Base-by-base conservation (phyloP, 2,797 vertebrate species). In the Ctenochaetus hawaiiensis region DNA sequence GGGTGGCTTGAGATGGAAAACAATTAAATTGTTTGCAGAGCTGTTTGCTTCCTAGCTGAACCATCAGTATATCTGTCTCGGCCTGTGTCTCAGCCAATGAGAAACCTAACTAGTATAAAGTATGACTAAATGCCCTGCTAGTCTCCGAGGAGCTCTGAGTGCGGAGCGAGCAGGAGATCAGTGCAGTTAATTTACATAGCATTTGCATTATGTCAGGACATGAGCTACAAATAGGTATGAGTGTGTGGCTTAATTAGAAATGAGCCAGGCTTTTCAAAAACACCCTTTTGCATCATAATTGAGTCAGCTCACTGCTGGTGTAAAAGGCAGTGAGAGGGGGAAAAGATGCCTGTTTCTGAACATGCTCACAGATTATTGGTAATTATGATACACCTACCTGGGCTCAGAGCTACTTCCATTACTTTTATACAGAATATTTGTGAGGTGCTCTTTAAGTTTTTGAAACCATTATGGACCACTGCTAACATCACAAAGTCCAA, bases 121-220 rank as follows among this genome's bases (percentile, higher is more conserved):
- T 93, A 90, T 85, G 91, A 94, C 90, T 93, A 90, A 93, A 93
- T 89, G 86, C 88, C 84, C 88, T 72, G 85, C 83, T 80, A 67
- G 81, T 94, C 93, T 93, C 91, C 17, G 45, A 88, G 92, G 93
- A 93, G 88, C 91, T 87, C 77, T 51, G 92, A 92, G 90, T 82
- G 89, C 87, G 92, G 78, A 87, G 93, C 94, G 89, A 91, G 91
- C 88, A 83, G 90, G 87, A 92, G 93, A 95, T 95, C 91, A 94
- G 92, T 95, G 91, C 87, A 91, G 90, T 90, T 91, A 61, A 95
- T 95, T 95, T 95, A 88, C 94, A 95, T 95, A 91, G 87, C 84
- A 95, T 95, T 95, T 94, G 94, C 94, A 95, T 95, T 93, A 94
- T 93, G 93, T 95, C 92, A 94, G 93, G 92, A 95, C 93, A 92